phyloP scores from a whole-genome alignment of 1,140 invertebrate genomes.

The Brachystomella parvula region DNA sequence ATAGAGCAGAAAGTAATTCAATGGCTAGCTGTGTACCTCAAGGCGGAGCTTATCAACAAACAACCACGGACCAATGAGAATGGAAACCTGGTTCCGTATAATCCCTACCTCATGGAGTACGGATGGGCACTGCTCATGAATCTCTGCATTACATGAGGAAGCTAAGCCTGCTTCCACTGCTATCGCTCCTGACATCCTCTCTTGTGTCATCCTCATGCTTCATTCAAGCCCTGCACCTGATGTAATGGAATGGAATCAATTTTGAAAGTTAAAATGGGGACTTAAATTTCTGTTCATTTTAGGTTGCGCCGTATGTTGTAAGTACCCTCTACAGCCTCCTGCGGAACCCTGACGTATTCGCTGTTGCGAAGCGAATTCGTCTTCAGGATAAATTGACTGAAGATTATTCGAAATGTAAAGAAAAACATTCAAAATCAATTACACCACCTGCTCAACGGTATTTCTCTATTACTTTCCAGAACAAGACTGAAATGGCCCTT shows the following conservation, averaged over 20 bases:
- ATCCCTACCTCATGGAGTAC: slow-evolving; percentile 56
- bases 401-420: slow-evolving; percentile 4
- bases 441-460: background rate
- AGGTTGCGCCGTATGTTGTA: slow-evolving; percentile 33
- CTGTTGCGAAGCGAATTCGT: slow-evolving; percentile 25
- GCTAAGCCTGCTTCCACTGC: slow-evolving; percentile 40
- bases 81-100: slow-evolving; percentile 35
- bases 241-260: slow-evolving; percentile 6
- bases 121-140: slow-evolving; percentile 60
- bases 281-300: background rate
- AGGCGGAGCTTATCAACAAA: slow-evolving; percentile 39
- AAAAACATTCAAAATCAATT: slow-evolving; percentile 6
- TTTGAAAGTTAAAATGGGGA: background rate
- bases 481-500: slow-evolving; percentile 17
- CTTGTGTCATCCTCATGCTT: slow-evolving; percentile 25
- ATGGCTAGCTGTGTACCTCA: slow-evolving; percentile 53
- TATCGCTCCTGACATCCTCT: slow-evolving; percentile 22
- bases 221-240: slow-evolving; percentile 19
- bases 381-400: slow-evolving; percentile 10
- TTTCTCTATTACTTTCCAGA: too few relatives aligned
- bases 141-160: slow-evolving; percentile 53
- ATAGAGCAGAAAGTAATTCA: slow-evolving; percentile 55
- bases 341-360: slow-evolving; percentile 29
- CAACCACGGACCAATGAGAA: background rate
- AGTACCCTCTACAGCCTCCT: slow-evolving; percentile 35